Conservation (phyloP, 2,113 vertebrate genomes). For the Pipra filicauda region DNA sequence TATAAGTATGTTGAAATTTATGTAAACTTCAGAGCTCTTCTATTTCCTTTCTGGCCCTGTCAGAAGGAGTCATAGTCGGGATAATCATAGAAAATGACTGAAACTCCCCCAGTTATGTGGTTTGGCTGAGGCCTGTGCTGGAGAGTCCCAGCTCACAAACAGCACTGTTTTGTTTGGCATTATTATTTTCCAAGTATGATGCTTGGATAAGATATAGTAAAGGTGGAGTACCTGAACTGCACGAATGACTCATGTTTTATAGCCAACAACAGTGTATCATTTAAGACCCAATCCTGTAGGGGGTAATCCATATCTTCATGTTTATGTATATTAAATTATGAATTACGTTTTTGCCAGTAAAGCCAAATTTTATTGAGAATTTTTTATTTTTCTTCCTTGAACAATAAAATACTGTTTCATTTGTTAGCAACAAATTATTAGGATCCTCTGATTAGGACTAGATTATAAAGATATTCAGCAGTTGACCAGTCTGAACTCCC, state of each 20-base stretch:
- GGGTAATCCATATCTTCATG: background rate
- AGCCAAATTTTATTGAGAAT: background rate
- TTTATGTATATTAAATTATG: background rate
- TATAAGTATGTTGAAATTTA: background rate
- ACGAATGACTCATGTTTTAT: background rate
- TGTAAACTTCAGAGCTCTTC: background rate
- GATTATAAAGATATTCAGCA: background rate
- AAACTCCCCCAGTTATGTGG: background rate
- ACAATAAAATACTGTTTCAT: background rate
- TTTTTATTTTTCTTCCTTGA: background rate
- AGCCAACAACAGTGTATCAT: background rate
- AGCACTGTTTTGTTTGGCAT: background rate
- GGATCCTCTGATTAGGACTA: background rate
- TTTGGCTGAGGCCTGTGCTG: background rate
- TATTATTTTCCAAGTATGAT: background rate
- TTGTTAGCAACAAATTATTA: too few relatives aligned
- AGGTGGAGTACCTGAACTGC: background rate
- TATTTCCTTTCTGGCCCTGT: background rate
- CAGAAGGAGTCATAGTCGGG: background rate
- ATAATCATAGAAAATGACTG: background rate
- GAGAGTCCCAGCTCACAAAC: background rate
- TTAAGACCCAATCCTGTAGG: background rate
- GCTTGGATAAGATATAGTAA: background rate
- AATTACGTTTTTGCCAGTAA: background rate
- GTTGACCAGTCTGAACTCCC: background rate